Base-by-base conservation (phyloP, 1,140 invertebrate species). In the Neuroterus valhalla region DNA sequence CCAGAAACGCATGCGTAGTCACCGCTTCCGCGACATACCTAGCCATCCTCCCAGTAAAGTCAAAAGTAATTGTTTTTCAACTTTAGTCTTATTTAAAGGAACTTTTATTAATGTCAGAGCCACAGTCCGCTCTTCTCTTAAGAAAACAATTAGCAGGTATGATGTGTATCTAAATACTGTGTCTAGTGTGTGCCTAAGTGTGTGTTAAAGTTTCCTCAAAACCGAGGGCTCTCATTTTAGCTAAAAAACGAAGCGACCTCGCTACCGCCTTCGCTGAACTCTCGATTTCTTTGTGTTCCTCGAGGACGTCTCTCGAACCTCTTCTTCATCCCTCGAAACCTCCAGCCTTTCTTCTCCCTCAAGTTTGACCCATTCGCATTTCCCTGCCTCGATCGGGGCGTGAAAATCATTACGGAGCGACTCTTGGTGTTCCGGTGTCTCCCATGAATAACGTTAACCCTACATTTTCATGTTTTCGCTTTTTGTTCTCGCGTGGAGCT, bases 101-200 rank as follows among this genome's bases (percentile, higher is more conserved):
- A 88, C 82, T 89, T 89, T 88, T 89, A 94, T 94, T 94, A 94
- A 96, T 96, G 96, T 96, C 96, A 94, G 95, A 96, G 92, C 94
- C 95, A 93, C 96, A 97, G 94, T 97, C 96, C 89, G 95, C 96
- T 90, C 94, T 98, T 91, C 92, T 98, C 92, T 93, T 98, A 92
- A 94, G 96, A 92, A 98, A 97, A 94, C 97, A 98, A 93, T 93
- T 98, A 92, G 95, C 96, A 94, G 96, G 96, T 97, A 94, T 21
- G 70, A 5, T 17, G 62, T 67, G 55, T 70, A 50, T 75, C 38
- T 10, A 55, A 38, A 45, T 48, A 78, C 66, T 79, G 82, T 83
- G 78, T 74, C 69, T 74, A 72, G 66, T 74, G 79, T 74, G 45
- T 26, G 62, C 67, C 66, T 15, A 31, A 15, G 42, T 44, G 73